phyloP scores from a whole-genome alignment of 2,888 invertebrate species.

The Drosophila sordidula region DNA sequence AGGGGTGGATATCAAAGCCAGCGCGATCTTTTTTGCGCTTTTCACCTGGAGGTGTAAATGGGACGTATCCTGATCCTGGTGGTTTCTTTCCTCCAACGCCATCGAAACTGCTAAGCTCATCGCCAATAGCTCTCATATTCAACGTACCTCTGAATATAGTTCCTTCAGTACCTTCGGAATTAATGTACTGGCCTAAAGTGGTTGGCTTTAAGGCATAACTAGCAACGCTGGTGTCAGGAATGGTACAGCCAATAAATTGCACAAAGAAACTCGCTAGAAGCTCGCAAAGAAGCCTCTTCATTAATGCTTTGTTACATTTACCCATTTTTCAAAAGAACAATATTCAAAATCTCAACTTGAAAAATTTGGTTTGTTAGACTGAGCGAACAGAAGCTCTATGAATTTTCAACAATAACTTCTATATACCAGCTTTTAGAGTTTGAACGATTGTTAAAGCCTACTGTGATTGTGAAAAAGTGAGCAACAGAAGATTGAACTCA shows the following conservation, averaged over 20 bases:
- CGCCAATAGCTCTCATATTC: too few relatives aligned
- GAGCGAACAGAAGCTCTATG: neutral
- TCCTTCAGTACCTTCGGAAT: too few relatives aligned
- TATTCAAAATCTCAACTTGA: neutral
- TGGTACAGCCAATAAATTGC: conserved; percentile 31
- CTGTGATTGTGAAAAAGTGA: neutral
- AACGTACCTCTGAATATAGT: too few relatives aligned
- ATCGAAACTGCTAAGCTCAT: too few relatives aligned
- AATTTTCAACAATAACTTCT: neutral
- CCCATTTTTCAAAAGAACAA: conserved; percentile 22
- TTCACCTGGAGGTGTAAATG: too few relatives aligned
- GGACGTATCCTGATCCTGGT: too few relatives aligned
- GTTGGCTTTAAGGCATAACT: too few relatives aligned
- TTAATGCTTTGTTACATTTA: conserved; percentile 15
- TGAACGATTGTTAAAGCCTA: conserved; percentile 1
- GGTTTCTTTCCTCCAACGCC: too few relatives aligned
- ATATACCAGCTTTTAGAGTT: neutral
- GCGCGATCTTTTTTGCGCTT: too few relatives aligned
- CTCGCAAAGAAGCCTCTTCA: conserved; percentile 22
- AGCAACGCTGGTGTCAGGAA: neutral
- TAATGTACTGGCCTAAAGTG: too few relatives aligned
- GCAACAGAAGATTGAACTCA: too few relatives aligned
- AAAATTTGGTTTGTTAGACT: conserved; percentile 16
- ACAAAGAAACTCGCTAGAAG: conserved; percentile 25
- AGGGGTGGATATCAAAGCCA: neutral